These are phyloP conservation scores for Synanthedon andrenaeformis DNA, from an alignment of 2,888 invertebrate genomes.

Conservation along the genomic window DNA sequence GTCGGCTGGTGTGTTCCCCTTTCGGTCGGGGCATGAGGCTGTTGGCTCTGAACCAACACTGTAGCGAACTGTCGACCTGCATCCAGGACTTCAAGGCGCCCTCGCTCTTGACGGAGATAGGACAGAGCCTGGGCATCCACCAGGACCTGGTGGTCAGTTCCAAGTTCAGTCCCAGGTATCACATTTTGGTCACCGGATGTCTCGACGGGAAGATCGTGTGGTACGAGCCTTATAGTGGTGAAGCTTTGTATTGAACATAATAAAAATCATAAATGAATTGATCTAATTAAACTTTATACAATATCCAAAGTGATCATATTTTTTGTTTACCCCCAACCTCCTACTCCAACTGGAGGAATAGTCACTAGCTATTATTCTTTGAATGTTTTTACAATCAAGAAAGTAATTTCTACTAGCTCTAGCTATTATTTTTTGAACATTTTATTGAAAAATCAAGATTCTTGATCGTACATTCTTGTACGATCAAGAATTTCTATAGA, in stretches of 20 bases:
- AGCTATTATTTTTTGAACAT: no score
- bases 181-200: conserved; percentile 90
- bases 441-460: no score
- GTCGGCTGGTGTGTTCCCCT: conserved; percentile 90
- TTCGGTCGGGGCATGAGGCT: conserved; percentile 89
- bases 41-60: conserved; percentile 80
- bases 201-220: conserved; percentile 89
- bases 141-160: conserved; percentile 88
- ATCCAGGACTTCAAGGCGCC: conserved; percentile 22
- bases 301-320: no score
- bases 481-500: no score
- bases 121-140: conserved; percentile 78
- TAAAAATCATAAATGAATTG: neutral
- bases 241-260: conserved; percentile 26
- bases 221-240: conserved; percentile 80
- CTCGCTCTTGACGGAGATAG: conserved; percentile 67
- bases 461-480: no score
- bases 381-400: no score
- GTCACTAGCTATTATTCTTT: no score
- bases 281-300: no score
- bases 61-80: conserved; percentile 82
- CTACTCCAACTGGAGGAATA: no score
- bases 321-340: no score
- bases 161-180: conserved; percentile 89
- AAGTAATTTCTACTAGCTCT: no score